A percentile compares a stretch with the other conserved stretches of the same genome.
Evolutionary conservation across 2,113 vertebrate species (phyloP).

Genomic region (Gnathonemus echidnorhynchus): DNA sequence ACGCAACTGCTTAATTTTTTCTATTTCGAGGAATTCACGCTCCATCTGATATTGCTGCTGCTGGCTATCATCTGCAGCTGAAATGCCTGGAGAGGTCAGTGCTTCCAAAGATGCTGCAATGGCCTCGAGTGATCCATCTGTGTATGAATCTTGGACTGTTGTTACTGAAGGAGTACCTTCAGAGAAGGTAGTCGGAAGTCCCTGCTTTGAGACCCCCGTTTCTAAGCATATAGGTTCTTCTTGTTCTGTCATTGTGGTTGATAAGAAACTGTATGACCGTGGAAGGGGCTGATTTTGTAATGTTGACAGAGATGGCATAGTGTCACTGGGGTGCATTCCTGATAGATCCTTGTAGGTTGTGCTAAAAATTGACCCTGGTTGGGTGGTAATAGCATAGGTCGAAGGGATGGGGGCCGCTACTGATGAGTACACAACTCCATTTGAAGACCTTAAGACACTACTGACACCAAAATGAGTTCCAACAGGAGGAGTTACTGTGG

Average conservation of each 20-base stretch:
- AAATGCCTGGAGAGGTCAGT: constrained; percentile 71
- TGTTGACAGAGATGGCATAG: constrained; percentile 74
- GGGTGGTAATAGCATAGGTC: constrained; percentile 90
- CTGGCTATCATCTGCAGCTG: constrained; percentile 70
- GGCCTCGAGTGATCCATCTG: constrained; percentile 75
- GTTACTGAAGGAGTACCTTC: constrained; percentile 55
- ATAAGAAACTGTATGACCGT: constrained; percentile 82
- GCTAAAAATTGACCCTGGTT: constrained; percentile 92
- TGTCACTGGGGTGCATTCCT: constrained; percentile 75
- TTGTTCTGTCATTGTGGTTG: constrained; percentile 68
- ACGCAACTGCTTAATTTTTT: constrained; percentile 93
- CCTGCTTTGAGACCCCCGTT: constrained; percentile 57
- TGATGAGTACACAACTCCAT: constrained; percentile 91
- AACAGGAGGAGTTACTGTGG: constrained; percentile 64
- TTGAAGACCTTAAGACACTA: constrained; percentile 79
- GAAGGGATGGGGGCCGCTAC: constrained; percentile 82
- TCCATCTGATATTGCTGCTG: constrained; percentile 85
- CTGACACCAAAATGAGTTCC: constrained; percentile 68
- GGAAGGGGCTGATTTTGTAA: constrained; percentile 79
- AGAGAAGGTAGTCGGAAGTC: constrained; percentile 47
- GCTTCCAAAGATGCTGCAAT: constrained; percentile 74
- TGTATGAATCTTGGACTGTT: constrained; percentile 76
- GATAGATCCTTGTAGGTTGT: constrained; percentile 77
- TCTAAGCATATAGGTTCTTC: constrained; percentile 63
- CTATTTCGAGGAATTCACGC: constrained; percentile 86